Percentiles rank a stretch among this genome's conserved stretches.
Conservation (phyloP, 2,888 invertebrate genomes). For the Crioceris asparagi region DNA sequence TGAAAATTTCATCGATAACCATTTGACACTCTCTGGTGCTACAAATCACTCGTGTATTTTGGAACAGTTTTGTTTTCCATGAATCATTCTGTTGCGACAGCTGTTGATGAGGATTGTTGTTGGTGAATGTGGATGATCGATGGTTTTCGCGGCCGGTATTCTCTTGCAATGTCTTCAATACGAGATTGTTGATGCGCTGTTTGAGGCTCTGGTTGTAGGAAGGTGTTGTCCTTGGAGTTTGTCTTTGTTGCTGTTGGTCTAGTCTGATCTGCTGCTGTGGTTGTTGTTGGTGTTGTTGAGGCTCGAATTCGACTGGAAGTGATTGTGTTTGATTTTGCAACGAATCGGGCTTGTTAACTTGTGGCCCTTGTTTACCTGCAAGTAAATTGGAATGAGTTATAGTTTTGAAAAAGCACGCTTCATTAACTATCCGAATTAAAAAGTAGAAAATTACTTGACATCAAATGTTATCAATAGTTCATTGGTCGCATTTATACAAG, state of each 20-base stretch:
- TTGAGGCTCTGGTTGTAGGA: slow-evolving; percentile 69
- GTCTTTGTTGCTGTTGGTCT: slow-evolving; percentile 7
- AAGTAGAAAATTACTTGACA: too few species aligned
- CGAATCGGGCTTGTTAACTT: too few species aligned
- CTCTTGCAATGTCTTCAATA: slow-evolving; percentile 81
- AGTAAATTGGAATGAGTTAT: too few species aligned
- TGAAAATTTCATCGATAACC: slow-evolving; percentile 62
- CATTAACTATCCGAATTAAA: too few species aligned
- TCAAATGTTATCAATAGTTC: too few species aligned
- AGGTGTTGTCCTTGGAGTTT: slow-evolving; percentile 25
- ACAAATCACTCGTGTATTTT: slow-evolving; percentile 66
- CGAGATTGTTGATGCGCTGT: slow-evolving; percentile 77
- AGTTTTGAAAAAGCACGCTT: too few species aligned
- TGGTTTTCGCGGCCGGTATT: slow-evolving; percentile 58
- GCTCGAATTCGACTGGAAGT: too few species aligned
- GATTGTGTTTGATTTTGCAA: too few species aligned
- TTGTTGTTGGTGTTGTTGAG: too few species aligned
- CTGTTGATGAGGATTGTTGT: slow-evolving; percentile 27
- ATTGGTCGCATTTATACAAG: too few species aligned
- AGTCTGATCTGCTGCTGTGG: slow-evolving; percentile 6
- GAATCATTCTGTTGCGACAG: slow-evolving; percentile 47
- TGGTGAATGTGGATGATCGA: slow-evolving; percentile 25
- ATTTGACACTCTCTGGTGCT: slow-evolving; percentile 67
- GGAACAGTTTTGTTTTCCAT: slow-evolving; percentile 72
- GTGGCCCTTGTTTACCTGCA: too few species aligned